These are phyloP conservation scores for Adoxophyes honmai DNA, from an alignment of 1,140 invertebrate species.

Conservation along the genomic window DNA sequence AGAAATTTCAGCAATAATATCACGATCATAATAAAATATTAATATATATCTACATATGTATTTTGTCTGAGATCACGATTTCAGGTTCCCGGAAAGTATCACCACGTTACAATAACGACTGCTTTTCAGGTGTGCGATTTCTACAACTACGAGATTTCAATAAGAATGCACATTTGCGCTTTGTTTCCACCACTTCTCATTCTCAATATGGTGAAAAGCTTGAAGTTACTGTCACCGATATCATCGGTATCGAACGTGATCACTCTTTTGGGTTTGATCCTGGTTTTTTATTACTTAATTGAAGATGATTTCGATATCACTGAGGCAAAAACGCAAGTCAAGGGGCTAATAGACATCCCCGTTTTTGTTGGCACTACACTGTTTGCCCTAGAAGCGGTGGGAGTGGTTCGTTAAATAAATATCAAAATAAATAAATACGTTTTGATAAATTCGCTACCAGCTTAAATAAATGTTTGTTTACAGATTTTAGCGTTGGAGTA, in stretches of 20 bases:
- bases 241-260: constrained; percentile 85
- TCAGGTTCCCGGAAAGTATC: too few species aligned
- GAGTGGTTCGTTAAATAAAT: constrained; percentile 79
- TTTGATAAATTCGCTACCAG: not conserved
- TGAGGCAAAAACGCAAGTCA: constrained; percentile 58
- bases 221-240: constrained; percentile 85
- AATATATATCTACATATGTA: too few species aligned
- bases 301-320: constrained; percentile 75
- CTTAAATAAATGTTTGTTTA: constrained; percentile 12
- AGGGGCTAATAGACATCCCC: constrained; percentile 70
- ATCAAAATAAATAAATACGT: too few species aligned
- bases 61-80: too few species aligned
- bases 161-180: constrained; percentile 81
- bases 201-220: constrained; percentile 84
- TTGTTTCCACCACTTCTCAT: constrained; percentile 83
- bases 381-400: constrained; percentile 90
- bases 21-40: too few species aligned
- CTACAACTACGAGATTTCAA: constrained; percentile 31
- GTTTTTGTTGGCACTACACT: constrained; percentile 88
- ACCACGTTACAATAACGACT: too few species aligned
- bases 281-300: constrained; percentile 85
- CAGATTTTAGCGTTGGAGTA: constrained; percentile 88
- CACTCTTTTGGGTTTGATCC: constrained; percentile 80
- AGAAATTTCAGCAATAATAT: too few species aligned
- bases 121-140: constrained; percentile 45